Evolutionary conservation across 2,888 invertebrate species (phyloP).

Genomic region (Spilarctia lutea): DNA sequence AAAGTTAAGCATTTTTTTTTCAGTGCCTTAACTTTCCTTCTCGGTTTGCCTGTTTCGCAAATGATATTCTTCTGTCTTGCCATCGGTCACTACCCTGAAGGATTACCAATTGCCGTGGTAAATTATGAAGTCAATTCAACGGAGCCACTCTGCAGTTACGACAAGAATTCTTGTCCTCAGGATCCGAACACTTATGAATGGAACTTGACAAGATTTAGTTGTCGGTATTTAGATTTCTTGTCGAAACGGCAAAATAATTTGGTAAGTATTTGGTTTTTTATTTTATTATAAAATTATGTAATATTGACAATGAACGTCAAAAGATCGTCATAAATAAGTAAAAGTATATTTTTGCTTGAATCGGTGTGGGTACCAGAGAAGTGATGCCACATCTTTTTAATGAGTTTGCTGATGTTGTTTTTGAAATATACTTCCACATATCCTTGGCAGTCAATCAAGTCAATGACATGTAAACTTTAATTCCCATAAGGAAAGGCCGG

Average conservation of each 20-base stretch:
- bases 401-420: background rate
- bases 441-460: background rate
- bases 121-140: constrained; percentile 90
- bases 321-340: background rate
- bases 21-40: constrained; percentile 94
- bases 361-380: no score
- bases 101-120: constrained; percentile 92
- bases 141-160: constrained; percentile 77
- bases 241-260: constrained; percentile 88
- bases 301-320: background rate
- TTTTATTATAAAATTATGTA: constrained; percentile 7
- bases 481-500: no score
- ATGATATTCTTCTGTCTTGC: constrained; percentile 95
- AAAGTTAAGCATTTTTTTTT: constrained; percentile 8
- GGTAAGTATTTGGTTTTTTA: constrained; percentile 78
- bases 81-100: constrained; percentile 94
- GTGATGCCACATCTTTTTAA: no score
- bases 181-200: constrained; percentile 73
- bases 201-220: constrained; percentile 90
- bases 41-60: constrained; percentile 94
- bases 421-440: background rate
- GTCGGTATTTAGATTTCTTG: constrained; percentile 91
- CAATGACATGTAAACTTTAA: no score
- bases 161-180: constrained; percentile 84
- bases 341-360: background rate